phyloP scores from a whole-genome alignment of 2,113 vertebrate species.

The Synchiropus splendidus region DNA sequence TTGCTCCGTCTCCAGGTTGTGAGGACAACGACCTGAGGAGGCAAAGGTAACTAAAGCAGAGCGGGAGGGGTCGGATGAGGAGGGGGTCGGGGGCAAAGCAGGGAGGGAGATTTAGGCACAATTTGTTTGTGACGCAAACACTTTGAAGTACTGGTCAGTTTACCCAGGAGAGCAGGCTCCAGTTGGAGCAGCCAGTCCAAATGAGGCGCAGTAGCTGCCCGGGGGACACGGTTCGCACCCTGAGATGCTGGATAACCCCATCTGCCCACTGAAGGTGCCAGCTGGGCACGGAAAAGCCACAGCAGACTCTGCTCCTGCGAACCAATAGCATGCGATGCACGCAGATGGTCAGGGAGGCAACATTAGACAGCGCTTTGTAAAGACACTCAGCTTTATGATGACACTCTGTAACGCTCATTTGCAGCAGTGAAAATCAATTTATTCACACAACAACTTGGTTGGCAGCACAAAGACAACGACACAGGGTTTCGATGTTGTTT shows the following conservation, averaged over 20 bases:
- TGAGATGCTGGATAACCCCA: slow-evolving; percentile 48
- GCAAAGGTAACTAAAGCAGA: slow-evolving; percentile 60
- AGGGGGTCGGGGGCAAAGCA: slow-evolving; percentile 5
- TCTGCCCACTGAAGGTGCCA: slow-evolving; percentile 63
- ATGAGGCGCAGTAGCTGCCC: slow-evolving; percentile 74
- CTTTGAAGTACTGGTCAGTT: slow-evolving; percentile 14
- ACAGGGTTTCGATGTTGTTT: too few species aligned
- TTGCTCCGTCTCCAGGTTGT: slow-evolving; percentile 52
- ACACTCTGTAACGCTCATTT: slow-evolving; percentile 17
- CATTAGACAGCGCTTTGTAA: slow-evolving; percentile 25
- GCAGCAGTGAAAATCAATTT: slow-evolving; percentile 29
- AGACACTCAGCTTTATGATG: slow-evolving; percentile 16
- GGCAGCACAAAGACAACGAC: slow-evolving; percentile 1
- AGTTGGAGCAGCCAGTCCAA: slow-evolving; percentile 60
- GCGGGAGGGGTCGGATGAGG: slow-evolving; percentile 9
- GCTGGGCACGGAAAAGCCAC: slow-evolving; percentile 64
- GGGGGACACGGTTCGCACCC: slow-evolving; percentile 75
- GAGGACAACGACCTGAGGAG: slow-evolving; percentile 53
- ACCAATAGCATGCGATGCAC: slow-evolving; percentile 35
- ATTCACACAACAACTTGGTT: slow-evolving; percentile 12
- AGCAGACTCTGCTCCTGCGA: slow-evolving; percentile 58
- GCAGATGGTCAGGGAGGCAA: slow-evolving; percentile 41
- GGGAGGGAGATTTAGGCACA: slow-evolving; percentile 4
- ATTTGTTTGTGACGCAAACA: slow-evolving; percentile 17
- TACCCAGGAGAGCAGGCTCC: slow-evolving; percentile 72